These are phyloP conservation scores for Cirrhinus mrigala DNA, from an alignment of 2,797 vertebrate genomes.

Conservation along the genomic window DNA sequence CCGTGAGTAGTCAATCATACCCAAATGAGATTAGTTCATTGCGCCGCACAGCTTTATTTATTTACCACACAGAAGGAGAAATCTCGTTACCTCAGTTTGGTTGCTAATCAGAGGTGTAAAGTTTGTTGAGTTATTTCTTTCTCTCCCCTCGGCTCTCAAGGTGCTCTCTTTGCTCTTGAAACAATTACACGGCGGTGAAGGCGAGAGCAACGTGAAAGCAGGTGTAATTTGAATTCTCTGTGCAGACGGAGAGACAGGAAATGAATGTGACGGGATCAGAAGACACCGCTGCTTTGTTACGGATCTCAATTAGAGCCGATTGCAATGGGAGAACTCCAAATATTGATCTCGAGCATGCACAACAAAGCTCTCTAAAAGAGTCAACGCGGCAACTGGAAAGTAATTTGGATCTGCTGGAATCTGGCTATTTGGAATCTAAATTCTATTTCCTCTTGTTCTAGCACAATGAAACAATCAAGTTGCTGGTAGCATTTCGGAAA, in stretches of 20 bases:
- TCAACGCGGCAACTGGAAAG: slow-evolving; percentile 14
- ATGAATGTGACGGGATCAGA: slow-evolving; percentile 57
- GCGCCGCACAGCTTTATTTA: not conserved
- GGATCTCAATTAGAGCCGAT: slow-evolving; percentile 55
- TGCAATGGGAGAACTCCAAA: slow-evolving; percentile 47
- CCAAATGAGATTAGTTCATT: slow-evolving; percentile 38
- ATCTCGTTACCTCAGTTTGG: slow-evolving; percentile 28
- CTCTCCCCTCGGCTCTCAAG: slow-evolving; percentile 24
- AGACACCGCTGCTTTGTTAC: slow-evolving; percentile 35
- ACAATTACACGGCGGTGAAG: slow-evolving; percentile 26
- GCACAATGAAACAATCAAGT: slow-evolving; percentile 5
- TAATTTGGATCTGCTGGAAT: slow-evolving; percentile 22
- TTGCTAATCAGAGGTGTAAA: slow-evolving; percentile 49
- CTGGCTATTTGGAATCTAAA: not conserved
- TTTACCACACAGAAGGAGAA: slow-evolving; percentile 35
- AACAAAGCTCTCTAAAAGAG: slow-evolving; percentile 43
- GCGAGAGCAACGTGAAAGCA: slow-evolving; percentile 48
- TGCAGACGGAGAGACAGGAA: slow-evolving; percentile 47
- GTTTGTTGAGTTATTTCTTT: slow-evolving; percentile 46
- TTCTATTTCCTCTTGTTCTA: slow-evolving; percentile 27
- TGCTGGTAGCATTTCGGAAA: not conserved
- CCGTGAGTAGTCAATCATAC: slow-evolving; percentile 28
- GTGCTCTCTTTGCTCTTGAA: slow-evolving; percentile 51
- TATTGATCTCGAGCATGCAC: slow-evolving; percentile 46
- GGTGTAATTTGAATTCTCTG: slow-evolving; percentile 58